A percentile compares a stretch with the other conserved stretches of the same genome.
phyloP scores from a whole-genome alignment of 2,113 vertebrate genomes.

The Brachyhypopomus occidentalis region DNA sequence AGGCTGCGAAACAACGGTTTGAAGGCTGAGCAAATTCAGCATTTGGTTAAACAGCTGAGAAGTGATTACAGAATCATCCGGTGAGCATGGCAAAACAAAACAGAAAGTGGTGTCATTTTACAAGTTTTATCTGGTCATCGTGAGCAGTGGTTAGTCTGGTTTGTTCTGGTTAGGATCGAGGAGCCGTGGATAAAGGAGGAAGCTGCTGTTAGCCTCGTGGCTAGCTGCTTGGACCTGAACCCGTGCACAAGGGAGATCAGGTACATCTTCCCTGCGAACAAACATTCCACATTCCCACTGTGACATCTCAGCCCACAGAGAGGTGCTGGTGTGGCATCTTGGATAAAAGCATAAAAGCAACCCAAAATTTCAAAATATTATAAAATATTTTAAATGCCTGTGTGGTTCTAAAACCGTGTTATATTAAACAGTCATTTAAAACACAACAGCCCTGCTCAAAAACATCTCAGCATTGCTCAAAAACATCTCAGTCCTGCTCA shows the following conservation, averaged over 20 bases:
- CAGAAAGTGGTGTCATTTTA: not conserved
- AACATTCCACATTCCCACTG: too few relatives aligned
- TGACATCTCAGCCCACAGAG: too few relatives aligned
- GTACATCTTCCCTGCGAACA: slow-evolving; percentile 52
- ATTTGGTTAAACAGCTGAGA: slow-evolving; percentile 44
- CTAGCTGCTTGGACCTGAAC: slow-evolving; percentile 58
- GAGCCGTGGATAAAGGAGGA: slow-evolving; percentile 71
- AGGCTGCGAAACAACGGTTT: slow-evolving; percentile 58
- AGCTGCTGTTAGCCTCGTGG: slow-evolving; percentile 55
- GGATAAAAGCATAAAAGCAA: too few relatives aligned
- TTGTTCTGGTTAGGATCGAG: slow-evolving; percentile 69
- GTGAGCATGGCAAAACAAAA: slow-evolving; percentile 36
- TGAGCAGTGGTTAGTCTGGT: not conserved
- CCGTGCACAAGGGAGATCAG: slow-evolving; percentile 65
- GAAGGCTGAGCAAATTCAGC: slow-evolving; percentile 36
- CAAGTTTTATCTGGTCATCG: not conserved
- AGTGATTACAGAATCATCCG: slow-evolving; percentile 43
- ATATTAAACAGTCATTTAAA: too few relatives aligned
- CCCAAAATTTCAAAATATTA: too few relatives aligned
- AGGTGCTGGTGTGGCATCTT: too few relatives aligned
- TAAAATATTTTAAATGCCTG: too few relatives aligned
- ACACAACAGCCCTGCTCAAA: too few relatives aligned
- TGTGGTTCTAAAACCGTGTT: too few relatives aligned
- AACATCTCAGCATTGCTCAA: too few relatives aligned
- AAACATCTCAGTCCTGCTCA: too few relatives aligned